Evolutionary conservation across 1,140 invertebrate species (phyloP), one percentile per base, ranked within the genome.

Genomic region (Pogonus chalceus): DNA sequence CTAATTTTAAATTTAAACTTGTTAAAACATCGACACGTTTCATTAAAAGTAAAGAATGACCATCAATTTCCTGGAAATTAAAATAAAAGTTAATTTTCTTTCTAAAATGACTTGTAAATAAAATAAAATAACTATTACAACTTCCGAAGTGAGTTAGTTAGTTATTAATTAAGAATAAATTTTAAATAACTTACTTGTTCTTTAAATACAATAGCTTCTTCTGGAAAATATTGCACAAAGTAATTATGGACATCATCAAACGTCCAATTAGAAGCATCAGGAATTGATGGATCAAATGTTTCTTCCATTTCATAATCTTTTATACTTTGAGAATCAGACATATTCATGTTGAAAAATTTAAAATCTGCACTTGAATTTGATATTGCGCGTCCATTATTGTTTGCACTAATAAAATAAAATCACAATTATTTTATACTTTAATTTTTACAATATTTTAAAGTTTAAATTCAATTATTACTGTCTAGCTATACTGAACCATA

Each of bases 1-100:
- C 90, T 1, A 94, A 70, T 56, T 88, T 85, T 20, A 94, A 70
- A 51, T 83, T 79, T 37, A 94, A 71, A 23, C 85, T 84, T 35
- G 75, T 82, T 1, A 93, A 72, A 2, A 93, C 87, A 65, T 94
- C 90, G 24, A 78, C 78, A 59, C 90, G 74, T 62, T 83, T 82
- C 70, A 93, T 78, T 60, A 93, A 75, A 21, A 92, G 72, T 22
- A 94, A 69, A 2, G 87, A 86, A 57, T 82, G 78, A 0, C 91
- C 91, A 76, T 95, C 91, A 60, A 94, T 91, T 65, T 92, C 88
- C 88, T 92, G 69, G 51, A 79, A 77, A 54, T 56, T 61, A 55
- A 58, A 62, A 51, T 59, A 26, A 10, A 49, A 46, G 9, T 12
- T 12, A 18, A n/a, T n/a, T n/a, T n/a, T n/a, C n/a, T n/a, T n/a